Evolutionary conservation across 2,113 vertebrate species (phyloP), one percentile per base, ranked within the genome.

Genomic region (Trichomycterus rosablanca): DNA sequence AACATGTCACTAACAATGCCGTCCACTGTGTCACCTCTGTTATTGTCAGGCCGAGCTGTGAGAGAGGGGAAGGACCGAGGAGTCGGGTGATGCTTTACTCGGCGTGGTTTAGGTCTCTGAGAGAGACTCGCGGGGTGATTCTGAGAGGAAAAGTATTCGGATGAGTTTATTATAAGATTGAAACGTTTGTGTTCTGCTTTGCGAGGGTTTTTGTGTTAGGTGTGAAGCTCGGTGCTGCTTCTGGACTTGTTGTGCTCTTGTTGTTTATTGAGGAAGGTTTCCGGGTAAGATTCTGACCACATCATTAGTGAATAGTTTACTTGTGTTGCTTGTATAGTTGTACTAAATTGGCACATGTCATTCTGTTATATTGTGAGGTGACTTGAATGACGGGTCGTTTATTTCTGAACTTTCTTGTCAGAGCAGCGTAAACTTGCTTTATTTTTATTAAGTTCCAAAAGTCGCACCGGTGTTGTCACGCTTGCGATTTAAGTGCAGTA

Each of bases 41-140:
- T 60, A 72, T 72, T 72, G 70, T 72, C 24, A 53, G 32, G 37
- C 32, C 83, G 70, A 84, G 81, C 80, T 83, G 82, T 24, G 58
- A 76, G 32, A 45, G 59, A 18, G 37, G 52, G 40, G 43, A 44
- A 39, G 32, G 52, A 23, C 51, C 10, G 34, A 32, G 23, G 34
- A 49, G 45, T 7, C 18, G 35, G 56, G n/a, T 11, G 11, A 40
- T 19, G 37, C 50, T 53, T 23, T 14, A 26, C 16, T 35, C 50
- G 34, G 30, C 10, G 35, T 20, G 50, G 16, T 63, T 54, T 63
- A 63, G 18, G 53, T 37, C 49, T 23, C 49, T 45, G 49, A 34
- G 18, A 34, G 20, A 22, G 9, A 20, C 20, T 10, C 18, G 7
- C 35, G 10, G 46, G 2, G 30, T 40, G n/a, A 16, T 15, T 22